phyloP scores from a whole-genome alignment of 1,140 invertebrate species.

The Caenorhabditis brenneri region DNA sequence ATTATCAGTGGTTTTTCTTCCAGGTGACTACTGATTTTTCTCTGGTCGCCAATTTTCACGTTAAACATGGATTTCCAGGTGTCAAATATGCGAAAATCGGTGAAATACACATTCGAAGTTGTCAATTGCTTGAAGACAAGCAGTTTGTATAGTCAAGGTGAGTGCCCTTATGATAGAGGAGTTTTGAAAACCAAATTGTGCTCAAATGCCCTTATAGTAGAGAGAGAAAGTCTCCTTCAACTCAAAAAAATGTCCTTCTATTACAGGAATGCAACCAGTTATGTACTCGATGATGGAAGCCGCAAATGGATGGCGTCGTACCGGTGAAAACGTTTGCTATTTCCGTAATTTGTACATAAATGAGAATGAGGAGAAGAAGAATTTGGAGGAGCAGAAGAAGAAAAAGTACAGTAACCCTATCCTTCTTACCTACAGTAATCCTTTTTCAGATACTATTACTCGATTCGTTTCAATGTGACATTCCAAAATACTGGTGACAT shows the following conservation, averaged over 20 bases:
- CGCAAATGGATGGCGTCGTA: slow-evolving; percentile 78
- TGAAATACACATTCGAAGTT: slow-evolving; percentile 85
- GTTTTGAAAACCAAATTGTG: no score
- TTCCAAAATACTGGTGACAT: slow-evolving; percentile 88
- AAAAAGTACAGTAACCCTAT: neutral
- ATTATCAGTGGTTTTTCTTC: slow-evolving; percentile 93
- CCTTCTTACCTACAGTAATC: neutral
- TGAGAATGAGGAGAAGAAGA: slow-evolving; percentile 16
- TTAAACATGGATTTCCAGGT: slow-evolving; percentile 73
- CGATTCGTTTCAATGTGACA: slow-evolving; percentile 87
- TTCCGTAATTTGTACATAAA: slow-evolving; percentile 75
- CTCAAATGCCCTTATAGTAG: no score
- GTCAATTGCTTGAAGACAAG: slow-evolving; percentile 88
- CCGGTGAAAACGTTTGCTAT: slow-evolving; percentile 82
- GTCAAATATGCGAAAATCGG: slow-evolving; percentile 79
- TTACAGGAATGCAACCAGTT: slow-evolving; percentile 83
- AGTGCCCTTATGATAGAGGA: neutral
- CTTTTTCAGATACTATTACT: slow-evolving; percentile 77
- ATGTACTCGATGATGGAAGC: slow-evolving; percentile 82
- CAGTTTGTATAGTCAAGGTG: slow-evolving; percentile 86
- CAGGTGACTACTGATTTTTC: slow-evolving; percentile 62
- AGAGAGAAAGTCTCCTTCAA: neutral
- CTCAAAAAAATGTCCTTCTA: no score
- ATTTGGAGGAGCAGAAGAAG: slow-evolving; percentile 48
- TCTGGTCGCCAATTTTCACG: no score